These are phyloP conservation scores for Dallia pectoralis DNA, from an alignment of 2,797 vertebrate genomes.

Conservation along the genomic window DNA sequence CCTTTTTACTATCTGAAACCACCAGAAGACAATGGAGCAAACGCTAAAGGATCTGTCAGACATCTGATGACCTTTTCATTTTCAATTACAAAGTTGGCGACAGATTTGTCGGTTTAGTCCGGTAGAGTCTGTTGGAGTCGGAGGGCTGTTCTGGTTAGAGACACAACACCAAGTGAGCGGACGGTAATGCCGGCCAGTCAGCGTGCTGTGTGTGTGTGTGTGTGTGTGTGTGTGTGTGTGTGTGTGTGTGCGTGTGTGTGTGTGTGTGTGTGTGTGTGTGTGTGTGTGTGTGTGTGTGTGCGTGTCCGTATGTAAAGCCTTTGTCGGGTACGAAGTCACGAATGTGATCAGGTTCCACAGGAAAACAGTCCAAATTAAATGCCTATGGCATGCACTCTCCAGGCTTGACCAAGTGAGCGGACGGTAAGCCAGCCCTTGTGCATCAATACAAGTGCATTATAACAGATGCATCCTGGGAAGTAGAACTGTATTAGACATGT, in stretches of 20 bases:
- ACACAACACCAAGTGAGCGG: conserved; percentile 7
- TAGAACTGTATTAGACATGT: neutral
- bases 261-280: too few relatives aligned
- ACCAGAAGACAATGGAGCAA: neutral
- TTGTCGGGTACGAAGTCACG: neutral
- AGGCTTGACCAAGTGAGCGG: neutral
- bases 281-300: too few relatives aligned
- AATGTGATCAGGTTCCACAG: neutral
- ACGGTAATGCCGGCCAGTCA: neutral
- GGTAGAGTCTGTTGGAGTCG: neutral
- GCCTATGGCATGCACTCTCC: neutral
- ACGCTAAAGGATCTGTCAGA: neutral
- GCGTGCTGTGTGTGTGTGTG: neutral
- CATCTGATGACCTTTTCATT: conserved; percentile 10
- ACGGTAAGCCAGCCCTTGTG: neutral
- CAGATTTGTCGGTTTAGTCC: neutral
- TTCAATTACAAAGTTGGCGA: conserved; percentile 13
- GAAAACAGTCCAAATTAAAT: neutral
- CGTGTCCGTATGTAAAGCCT: neutral
- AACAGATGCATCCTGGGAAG: neutral
- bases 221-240: too few relatives aligned
- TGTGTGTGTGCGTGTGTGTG: too few relatives aligned
- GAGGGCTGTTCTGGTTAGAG: neutral
- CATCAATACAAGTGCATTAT: neutral
- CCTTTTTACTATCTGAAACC: neutral